These are phyloP conservation scores for Macaria liturata DNA, from an alignment of 2,888 invertebrate genomes.

Conservation along the genomic window DNA sequence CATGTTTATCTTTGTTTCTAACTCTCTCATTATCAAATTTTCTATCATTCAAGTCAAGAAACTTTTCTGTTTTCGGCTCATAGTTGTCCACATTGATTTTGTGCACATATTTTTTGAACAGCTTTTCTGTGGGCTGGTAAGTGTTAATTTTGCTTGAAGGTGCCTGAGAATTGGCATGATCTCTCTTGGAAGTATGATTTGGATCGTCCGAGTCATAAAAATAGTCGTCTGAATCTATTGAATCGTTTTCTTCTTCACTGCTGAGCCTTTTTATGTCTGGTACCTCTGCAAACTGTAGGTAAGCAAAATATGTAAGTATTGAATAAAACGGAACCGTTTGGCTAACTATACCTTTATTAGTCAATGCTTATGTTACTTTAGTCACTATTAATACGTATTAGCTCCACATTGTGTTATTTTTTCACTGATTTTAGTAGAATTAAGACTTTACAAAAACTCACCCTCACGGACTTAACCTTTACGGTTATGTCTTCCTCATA, in stretches of 20 bases:
- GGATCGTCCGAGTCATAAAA: slow-evolving; percentile 71
- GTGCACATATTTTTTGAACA: slow-evolving; percentile 89
- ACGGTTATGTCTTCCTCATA: slow-evolving; percentile 65
- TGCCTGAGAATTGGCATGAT: slow-evolving; percentile 77
- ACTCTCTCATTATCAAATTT: slow-evolving; percentile 88
- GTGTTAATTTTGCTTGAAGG: slow-evolving; percentile 84
- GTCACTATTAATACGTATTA: too few relatives aligned
- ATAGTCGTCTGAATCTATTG: slow-evolving; percentile 68
- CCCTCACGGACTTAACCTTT: slow-evolving; percentile 70
- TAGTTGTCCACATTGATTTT: slow-evolving; percentile 94
- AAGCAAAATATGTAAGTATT: not conserved
- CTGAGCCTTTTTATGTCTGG: slow-evolving; percentile 54
- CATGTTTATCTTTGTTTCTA: slow-evolving; percentile 94
- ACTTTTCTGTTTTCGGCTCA: slow-evolving; percentile 88
- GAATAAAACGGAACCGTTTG: too few relatives aligned
- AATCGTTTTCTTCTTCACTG: slow-evolving; percentile 56
- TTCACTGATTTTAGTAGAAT: not conserved
- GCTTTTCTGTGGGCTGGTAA: slow-evolving; percentile 92
- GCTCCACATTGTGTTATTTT: too few relatives aligned
- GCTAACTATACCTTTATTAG: too few relatives aligned
- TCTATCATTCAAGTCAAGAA: slow-evolving; percentile 87
- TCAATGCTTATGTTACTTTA: too few relatives aligned
- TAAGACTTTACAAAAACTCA: slow-evolving; percentile 46
- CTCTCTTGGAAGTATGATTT: slow-evolving; percentile 46
- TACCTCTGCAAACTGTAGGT: slow-evolving; percentile 63